Percentiles rank a stretch among this genome's conserved stretches.
These are phyloP conservation scores for Drosophila nigricruria DNA, from an alignment of 2,888 invertebrate species.

Conservation along the genomic window DNA sequence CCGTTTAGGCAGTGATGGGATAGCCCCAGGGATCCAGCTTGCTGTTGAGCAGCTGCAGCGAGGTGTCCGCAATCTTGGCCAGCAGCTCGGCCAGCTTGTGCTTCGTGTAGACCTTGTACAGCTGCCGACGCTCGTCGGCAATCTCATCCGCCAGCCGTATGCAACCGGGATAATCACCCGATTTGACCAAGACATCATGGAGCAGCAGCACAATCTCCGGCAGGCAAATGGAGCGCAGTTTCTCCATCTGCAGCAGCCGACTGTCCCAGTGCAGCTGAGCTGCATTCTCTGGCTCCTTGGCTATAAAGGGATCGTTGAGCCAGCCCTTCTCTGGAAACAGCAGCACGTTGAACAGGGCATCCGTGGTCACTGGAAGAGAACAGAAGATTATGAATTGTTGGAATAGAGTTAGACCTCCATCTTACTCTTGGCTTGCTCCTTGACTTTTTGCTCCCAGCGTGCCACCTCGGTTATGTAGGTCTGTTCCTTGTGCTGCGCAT, in stretches of 20 bases:
- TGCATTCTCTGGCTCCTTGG: constrained; percentile 86
- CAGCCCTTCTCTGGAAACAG: constrained; percentile 96
- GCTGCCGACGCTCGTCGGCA: constrained; percentile 91
- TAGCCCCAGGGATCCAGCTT: constrained; percentile 94
- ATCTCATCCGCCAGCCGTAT: constrained; percentile 92
- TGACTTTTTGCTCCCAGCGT: constrained; percentile 90
- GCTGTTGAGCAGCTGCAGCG: constrained; percentile 90
- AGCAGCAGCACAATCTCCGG: constrained; percentile 93
- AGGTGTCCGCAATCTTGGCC: constrained; percentile 92
- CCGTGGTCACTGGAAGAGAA: constrained; percentile 88
- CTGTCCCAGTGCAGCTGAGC: constrained; percentile 87
- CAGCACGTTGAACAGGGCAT: constrained; percentile 93
- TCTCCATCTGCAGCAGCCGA: constrained; percentile 88
- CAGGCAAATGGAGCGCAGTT: constrained; percentile 92
- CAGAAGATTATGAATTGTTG: neutral
- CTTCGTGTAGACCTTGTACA: constrained; percentile 93
- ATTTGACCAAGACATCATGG: constrained; percentile 91
- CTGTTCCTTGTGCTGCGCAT: constrained; percentile 93
- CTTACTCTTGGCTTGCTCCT: constrained; percentile 89
- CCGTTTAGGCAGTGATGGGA: constrained; percentile 83
- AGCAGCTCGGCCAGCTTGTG: constrained; percentile 92
- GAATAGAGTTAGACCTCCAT: neutral
- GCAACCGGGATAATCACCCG: constrained; percentile 91
- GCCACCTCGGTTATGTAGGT: constrained; percentile 92
- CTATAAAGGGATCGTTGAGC: constrained; percentile 90